Evolutionary conservation across 2,797 vertebrate genomes (phyloP).

Genomic region (Sphenopsis melanotis): DNA sequence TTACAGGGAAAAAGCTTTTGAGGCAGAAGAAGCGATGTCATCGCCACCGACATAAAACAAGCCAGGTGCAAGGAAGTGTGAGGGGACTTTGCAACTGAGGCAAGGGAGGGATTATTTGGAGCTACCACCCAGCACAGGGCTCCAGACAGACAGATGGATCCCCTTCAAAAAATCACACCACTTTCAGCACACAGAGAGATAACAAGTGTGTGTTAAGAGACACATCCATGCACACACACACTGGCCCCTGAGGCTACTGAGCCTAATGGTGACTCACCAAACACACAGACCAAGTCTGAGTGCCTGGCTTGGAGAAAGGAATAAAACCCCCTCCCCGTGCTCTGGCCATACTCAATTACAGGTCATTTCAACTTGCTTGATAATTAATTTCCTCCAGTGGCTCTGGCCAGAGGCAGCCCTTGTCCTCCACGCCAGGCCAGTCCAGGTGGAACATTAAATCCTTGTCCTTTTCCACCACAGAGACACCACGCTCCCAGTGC

Average conservation of each 20-base stretch:
- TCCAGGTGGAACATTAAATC: constrained; percentile 33
- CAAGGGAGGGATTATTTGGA: not conserved
- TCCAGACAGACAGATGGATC: not conserved
- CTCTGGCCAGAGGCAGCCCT: not conserved
- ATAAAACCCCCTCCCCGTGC: fast-evolving
- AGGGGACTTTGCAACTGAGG: not conserved
- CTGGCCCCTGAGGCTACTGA: not conserved
- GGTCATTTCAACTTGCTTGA: not conserved
- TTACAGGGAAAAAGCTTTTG: not conserved
- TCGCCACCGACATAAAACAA: fast-evolving
- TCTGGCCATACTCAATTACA: not conserved
- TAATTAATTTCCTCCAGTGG: constrained; percentile 28
- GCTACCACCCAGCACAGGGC: not conserved
- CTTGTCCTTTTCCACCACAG: constrained; percentile 1
- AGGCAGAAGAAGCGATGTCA: not conserved
- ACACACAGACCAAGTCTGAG: not conserved
- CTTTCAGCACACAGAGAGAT: fast-evolving
- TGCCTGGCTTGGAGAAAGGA: not conserved
- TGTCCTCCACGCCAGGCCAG: not conserved
- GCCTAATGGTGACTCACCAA: not conserved
- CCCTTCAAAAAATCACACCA: fast-evolving
- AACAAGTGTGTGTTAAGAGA: not conserved
- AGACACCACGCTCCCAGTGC: not conserved
- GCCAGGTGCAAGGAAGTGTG: fast-evolving
- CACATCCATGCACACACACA: not conserved